A percentile compares a stretch with the other conserved stretches of the same genome.
Evolutionary conservation across 2,797 vertebrate species (phyloP).

Genomic region (Lycodopsis pacificus): DNA sequence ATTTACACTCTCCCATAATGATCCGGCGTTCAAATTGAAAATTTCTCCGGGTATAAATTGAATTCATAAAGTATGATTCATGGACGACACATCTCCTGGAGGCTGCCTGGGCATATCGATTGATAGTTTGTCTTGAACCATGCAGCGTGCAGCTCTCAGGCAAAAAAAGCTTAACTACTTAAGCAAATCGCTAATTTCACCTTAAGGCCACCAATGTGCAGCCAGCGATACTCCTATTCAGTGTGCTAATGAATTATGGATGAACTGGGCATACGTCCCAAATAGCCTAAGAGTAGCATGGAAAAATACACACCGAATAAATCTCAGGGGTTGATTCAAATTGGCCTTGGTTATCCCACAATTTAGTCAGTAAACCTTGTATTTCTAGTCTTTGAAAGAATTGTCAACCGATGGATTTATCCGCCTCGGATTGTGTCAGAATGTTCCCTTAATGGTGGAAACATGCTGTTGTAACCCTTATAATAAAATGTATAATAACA

Average conservation of each 20-base stretch:
- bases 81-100: slow-evolving; percentile 99
- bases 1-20: slow-evolving; percentile 99
- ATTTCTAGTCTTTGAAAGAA: slow-evolving; percentile 8
- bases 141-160: slow-evolving; percentile 96
- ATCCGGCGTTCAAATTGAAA: slow-evolving; percentile 99
- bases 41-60: slow-evolving; percentile 99
- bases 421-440: neutral
- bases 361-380: slow-evolving; percentile 35
- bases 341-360: slow-evolving; percentile 67
- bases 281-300: slow-evolving; percentile 86
- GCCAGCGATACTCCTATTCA: slow-evolving; percentile 96
- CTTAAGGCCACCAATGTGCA: slow-evolving; percentile 99
- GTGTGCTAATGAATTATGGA: slow-evolving; percentile 99
- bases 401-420: neutral
- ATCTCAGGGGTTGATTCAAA: slow-evolving; percentile 88
- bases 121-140: slow-evolving; percentile 99
- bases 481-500: neutral
- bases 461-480: neutral
- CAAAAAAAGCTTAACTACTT: slow-evolving; percentile 99
- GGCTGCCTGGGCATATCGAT: slow-evolving; percentile 99
- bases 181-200: slow-evolving; percentile 99
- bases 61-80: slow-evolving; percentile 99
- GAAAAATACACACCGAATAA: slow-evolving; percentile 89
- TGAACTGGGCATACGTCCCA: slow-evolving; percentile 89
- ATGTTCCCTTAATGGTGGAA: neutral